Evolutionary conservation across 2,797 vertebrate genomes (phyloP), one percentile per base, ranked within the genome.

Genomic region (Notoglanidium macrostoma): DNA sequence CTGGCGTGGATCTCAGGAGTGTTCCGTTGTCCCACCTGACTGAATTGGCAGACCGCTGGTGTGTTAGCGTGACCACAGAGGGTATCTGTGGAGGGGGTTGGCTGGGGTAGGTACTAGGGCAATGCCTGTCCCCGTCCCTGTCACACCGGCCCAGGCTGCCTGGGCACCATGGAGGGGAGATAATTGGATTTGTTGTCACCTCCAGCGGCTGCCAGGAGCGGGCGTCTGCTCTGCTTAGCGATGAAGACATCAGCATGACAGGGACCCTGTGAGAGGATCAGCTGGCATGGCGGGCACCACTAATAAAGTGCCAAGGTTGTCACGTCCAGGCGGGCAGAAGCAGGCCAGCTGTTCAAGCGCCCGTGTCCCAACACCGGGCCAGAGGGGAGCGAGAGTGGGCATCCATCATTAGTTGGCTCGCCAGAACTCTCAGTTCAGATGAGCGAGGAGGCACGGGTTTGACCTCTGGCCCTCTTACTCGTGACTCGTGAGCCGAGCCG

Each of bases 171-270:
- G 96, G 97, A 96, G 97, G 95, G 97, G 96, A 97, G 97, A 97
- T 98, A 99, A 99, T 99, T 99, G 98, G 98, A 99, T 99, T 99
- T 98, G 97, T 97, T 98, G 97, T 99, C 98, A 98, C 97, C 97
- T 98, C 96, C 96, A 91, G 96, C 97, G 96, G 97, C 97, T 98
- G 97, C 97, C 97, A 97, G 97, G 96, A 97, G 95, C 95, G 95
- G 96, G 96, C 97, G 98, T 99, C 98, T 96, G 96, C 96, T 98
- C 96, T 95, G 97, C 96, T 99, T 98, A 99, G 97, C 95, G 97
- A 99, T 99, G 97, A 99, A 99, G 98, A 98, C 97, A 97, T 99
- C 98, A 99, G 95, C 92, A 95, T 98, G 98, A 99, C 98, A 98
- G 97, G 91, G 96, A 95, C 94, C 97, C 97, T 95, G 95, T 96